Percentiles rank a stretch among this genome's conserved stretches.
Conservation (phyloP, 1,140 invertebrate species). For the Acyrthosiphon pisum region DNA sequence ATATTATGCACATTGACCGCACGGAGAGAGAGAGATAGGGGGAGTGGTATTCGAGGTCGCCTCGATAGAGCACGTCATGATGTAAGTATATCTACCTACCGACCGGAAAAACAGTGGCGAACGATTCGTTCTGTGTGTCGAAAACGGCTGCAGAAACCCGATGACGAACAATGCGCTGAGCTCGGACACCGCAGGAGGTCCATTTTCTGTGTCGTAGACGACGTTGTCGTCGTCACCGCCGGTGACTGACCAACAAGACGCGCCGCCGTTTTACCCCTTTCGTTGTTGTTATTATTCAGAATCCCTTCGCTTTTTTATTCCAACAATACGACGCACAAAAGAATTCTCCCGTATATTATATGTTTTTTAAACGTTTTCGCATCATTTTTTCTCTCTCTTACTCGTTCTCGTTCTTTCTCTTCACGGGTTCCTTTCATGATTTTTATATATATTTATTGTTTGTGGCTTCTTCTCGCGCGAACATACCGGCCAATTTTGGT, state of each 20-base stretch:
- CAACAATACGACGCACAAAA: conserved; percentile 32
- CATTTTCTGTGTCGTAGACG: background rate
- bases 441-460: conserved; percentile 39
- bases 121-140: background rate
- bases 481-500: conserved; percentile 54
- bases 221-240: background rate
- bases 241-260: conserved; percentile 48
- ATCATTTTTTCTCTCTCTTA: conserved; percentile 24
- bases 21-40: background rate
- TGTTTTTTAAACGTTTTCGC: conserved; percentile 56
- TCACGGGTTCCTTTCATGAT: background rate
- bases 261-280: conserved; percentile 5
- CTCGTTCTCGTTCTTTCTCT: background rate
- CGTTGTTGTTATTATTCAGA: conserved; percentile 31
- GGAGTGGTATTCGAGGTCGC: background rate
- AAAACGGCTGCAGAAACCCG: background rate
- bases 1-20: background rate
- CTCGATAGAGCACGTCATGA: background rate
- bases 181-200: conserved; percentile 42
- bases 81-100: background rate
- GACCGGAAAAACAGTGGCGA: conserved; percentile 40
- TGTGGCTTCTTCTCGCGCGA: conserved; percentile 31
- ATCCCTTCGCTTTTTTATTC: conserved; percentile 44
- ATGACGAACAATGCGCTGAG: conserved; percentile 2
- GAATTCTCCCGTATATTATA: conserved; percentile 32